Evolutionary conservation across 2,113 vertebrate species (phyloP).

Genomic region (Chloropsis cyanopogon): DNA sequence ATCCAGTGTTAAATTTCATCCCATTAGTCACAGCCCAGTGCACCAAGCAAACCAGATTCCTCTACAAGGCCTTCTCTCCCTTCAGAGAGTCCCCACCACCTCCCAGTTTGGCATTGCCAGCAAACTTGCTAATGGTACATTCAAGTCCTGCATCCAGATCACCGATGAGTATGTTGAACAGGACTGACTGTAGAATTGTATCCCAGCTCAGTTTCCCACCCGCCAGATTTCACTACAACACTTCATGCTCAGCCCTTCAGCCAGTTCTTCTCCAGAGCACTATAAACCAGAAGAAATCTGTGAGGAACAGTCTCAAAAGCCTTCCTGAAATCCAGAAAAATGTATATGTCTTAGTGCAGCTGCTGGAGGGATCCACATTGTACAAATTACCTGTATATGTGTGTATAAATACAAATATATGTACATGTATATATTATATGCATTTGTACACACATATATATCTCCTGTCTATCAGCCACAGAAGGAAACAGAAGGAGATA

Average conservation of each 20-base stretch:
- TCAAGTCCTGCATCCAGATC: neutral
- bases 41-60: neutral
- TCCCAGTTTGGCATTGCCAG: neutral
- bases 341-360: rapidly evolving
- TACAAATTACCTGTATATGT: neutral
- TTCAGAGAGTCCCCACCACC: neutral
- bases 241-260: neutral
- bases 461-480: neutral
- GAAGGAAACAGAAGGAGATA: neutral
- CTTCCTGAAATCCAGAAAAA: neutral
- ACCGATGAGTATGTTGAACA: neutral
- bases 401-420: neutral
- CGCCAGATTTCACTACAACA: neutral
- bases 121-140: neutral
- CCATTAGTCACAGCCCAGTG: neutral
- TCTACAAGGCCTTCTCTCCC: neutral
- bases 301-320: neutral
- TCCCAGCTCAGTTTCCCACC: neutral
- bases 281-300: neutral
- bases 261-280: neutral
- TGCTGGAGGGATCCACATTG: neutral
- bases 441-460: neutral
- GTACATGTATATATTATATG: neutral
- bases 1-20: neutral
- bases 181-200: too few relatives aligned